phyloP scores from a whole-genome alignment of 2,113 vertebrate genomes.

The Gavialis gangeticus region DNA sequence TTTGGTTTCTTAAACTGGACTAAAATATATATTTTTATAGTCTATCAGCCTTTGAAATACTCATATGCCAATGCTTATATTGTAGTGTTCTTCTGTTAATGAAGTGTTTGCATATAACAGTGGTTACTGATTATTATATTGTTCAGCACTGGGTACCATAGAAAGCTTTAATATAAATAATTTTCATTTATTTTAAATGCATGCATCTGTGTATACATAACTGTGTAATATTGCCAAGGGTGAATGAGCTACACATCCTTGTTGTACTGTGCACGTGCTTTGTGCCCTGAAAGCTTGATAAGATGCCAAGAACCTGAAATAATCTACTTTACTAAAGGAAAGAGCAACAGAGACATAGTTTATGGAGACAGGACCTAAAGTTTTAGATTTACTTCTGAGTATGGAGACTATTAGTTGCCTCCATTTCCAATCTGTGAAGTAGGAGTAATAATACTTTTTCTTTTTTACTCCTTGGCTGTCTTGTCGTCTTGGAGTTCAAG shows the following conservation, averaged over 20 bases:
- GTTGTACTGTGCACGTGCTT: not conserved
- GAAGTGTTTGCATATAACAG: slow-evolving; percentile 3
- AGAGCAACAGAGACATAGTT: not conserved
- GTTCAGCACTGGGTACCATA: slow-evolving; percentile 11
- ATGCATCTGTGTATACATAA: slow-evolving; percentile 25
- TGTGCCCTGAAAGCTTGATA: not conserved
- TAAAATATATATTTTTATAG: not conserved
- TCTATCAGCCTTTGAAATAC: slow-evolving; percentile 4
- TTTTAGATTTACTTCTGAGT: not conserved
- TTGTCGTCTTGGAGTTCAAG: not conserved
- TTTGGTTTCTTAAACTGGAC: not conserved
- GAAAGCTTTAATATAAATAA: slow-evolving; percentile 45
- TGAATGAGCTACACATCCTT: slow-evolving; percentile 24
- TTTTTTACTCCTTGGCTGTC: not conserved
- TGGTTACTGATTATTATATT: not conserved
- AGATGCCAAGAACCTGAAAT: slow-evolving; percentile 31
- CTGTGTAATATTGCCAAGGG: not conserved
- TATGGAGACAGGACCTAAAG: not conserved
- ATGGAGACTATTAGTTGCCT: not conserved
- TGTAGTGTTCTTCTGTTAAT: slow-evolving; percentile 5
- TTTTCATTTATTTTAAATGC: slow-evolving; percentile 53
- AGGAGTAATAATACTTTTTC: not conserved
- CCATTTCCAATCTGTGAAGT: not conserved
- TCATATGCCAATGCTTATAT: slow-evolving; percentile 19
- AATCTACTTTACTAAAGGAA: not conserved